Conservation (phyloP, 2,888 invertebrate genomes). For the Osmoderma eremita region DNA sequence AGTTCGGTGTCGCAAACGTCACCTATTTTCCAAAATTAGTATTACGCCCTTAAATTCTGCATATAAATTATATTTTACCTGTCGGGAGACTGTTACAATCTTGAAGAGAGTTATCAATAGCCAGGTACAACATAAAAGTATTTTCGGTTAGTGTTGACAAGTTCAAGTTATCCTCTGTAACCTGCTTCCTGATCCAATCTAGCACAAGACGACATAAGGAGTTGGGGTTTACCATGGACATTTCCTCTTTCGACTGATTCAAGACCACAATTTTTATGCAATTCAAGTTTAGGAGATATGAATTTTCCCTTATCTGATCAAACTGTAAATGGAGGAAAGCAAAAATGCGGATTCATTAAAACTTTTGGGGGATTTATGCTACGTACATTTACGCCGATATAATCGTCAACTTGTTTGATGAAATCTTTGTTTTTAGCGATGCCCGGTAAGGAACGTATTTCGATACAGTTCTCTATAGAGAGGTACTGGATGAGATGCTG, state of each 20-base stretch:
- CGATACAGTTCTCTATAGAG: slow-evolving; percentile 69
- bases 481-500: slow-evolving; percentile 75
- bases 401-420: slow-evolving; percentile 73
- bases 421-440: slow-evolving; percentile 70
- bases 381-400: slow-evolving; percentile 75
- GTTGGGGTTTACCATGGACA: slow-evolving; percentile 68
- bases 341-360: slow-evolving; percentile 3
- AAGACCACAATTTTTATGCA: slow-evolving; percentile 79
- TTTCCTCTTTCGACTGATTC: slow-evolving; percentile 76
- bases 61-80: slow-evolving; percentile 47
- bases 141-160: slow-evolving; percentile 68
- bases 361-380: slow-evolving; percentile 1
- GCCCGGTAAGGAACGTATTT: slow-evolving; percentile 72
- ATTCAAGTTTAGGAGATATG: slow-evolving; percentile 73
- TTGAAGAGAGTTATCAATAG: slow-evolving; percentile 78
- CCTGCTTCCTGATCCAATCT: slow-evolving; percentile 70
- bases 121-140: slow-evolving; percentile 80
- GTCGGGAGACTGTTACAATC: slow-evolving; percentile 81
- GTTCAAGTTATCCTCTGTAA: slow-evolving; percentile 59
- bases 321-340: slow-evolving; percentile 65
- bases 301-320: slow-evolving; percentile 71
- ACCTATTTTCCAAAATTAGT: slow-evolving; percentile 52
- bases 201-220: slow-evolving; percentile 72
- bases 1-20: slow-evolving; percentile 78
- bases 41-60: background rate